Base-by-base conservation (phyloP, 2,113 vertebrate species). In the Probosciger aterrimus region DNA sequence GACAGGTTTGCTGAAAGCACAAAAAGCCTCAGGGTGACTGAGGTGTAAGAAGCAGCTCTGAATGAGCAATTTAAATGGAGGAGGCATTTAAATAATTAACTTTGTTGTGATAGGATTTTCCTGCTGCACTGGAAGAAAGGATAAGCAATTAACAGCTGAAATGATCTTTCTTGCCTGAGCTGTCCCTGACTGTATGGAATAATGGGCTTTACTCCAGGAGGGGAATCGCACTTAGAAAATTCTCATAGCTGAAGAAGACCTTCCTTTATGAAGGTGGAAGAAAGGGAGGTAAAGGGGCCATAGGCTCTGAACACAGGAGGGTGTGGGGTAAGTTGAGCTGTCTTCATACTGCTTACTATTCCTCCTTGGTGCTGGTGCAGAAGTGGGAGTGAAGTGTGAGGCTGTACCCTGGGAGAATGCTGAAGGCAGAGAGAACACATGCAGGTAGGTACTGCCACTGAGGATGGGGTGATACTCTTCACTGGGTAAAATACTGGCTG, bases 11-110 rank as follows among this genome's bases (percentile, higher is more conserved):
- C 44, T 71, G 46, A 75, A 90, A 81, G 73, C 59, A 92, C 35
- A 17, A 90, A 75, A 91, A 93, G 46, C 80, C 37, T 93, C n/a
- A 67, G 86, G 80, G 69, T 81, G 90, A 74, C 49, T 75, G 79
- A 93, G 73, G 69, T 92, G 64, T 83, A 78, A 78, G 92, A 83
- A 86, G 70, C 59, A 74, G 71, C 75, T 92, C 79, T 81, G 90
- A 90, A 90, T 50, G 64, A 93, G 55, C 60, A 92, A 88, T 93
- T 92, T 57, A 88, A 50, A 78, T 47, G 86, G 55, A 94, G 57
- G 33, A 81, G 39, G 43, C 71, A 92, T 94, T 96, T 96, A 96
- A 96, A 96, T 94, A 90, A 95, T 95, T 87, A 92, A 86, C 73
- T 75, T 78, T 22, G 35, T 86, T 95, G 86, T 68, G 76, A 74